Percentiles rank a stretch among this genome's conserved stretches.
Conservation (phyloP, 1,140 invertebrate genomes). For the Solen grandis region DNA sequence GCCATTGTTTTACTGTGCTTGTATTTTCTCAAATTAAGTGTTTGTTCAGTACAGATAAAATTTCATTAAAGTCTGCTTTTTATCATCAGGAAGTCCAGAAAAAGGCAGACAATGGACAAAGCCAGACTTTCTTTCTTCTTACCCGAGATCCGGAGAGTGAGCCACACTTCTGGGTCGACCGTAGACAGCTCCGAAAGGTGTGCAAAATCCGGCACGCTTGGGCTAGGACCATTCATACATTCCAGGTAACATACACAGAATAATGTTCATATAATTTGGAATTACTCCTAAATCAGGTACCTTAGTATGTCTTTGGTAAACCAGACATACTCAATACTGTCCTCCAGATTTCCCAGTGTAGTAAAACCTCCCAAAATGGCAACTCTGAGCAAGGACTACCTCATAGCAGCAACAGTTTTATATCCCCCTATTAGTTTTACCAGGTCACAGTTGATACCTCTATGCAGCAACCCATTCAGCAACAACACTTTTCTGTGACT, state of each 20-base stretch:
- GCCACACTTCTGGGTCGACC: slow-evolving; percentile 63
- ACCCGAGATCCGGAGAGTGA: slow-evolving; percentile 62
- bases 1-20: no score
- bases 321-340: no score
- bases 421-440: no score
- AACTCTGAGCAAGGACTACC: not conserved
- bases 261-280: not conserved
- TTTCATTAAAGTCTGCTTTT: no score
- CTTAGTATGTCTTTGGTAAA: not conserved
- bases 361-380: no score
- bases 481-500: no score
- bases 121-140: slow-evolving; percentile 62
- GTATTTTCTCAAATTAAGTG: no score
- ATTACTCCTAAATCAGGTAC: not conserved
- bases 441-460: no score
- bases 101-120: slow-evolving; percentile 6
- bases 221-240: slow-evolving; percentile 78
- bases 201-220: slow-evolving; percentile 76
- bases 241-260: slow-evolving; percentile 66
- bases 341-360: no score
- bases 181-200: slow-evolving; percentile 59
- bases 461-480: no score
- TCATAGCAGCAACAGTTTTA: no score
- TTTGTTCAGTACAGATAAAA: no score
- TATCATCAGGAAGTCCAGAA: slow-evolving; percentile 35